Evolutionary conservation across 2,113 vertebrate genomes (phyloP).

Genomic region (Ochotona curzoniae): DNA sequence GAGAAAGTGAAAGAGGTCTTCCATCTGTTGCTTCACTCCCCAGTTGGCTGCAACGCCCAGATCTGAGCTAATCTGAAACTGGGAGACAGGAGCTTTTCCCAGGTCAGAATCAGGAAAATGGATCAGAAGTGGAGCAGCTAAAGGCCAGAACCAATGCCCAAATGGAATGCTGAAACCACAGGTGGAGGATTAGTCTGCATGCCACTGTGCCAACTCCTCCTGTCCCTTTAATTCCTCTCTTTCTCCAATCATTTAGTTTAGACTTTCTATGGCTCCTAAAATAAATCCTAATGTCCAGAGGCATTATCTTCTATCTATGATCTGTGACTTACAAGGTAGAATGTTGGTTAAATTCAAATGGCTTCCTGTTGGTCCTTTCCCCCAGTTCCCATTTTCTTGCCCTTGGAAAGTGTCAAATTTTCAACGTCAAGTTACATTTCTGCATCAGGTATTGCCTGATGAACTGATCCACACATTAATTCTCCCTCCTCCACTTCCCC

Average conservation of each 20-base stretch:
- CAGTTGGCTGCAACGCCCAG: no score
- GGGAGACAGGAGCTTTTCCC: no score
- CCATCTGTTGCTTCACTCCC: no score
- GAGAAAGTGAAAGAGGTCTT: no score
- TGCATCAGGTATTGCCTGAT: not conserved
- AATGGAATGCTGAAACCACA: no score
- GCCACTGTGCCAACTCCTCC: no score
- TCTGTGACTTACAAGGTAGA: not conserved
- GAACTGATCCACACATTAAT: not conserved
- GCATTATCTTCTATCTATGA: not conserved
- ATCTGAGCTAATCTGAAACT: no score
- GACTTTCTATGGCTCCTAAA: slow-evolving; percentile 5
- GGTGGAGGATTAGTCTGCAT: no score
- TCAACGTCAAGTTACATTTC: not conserved
- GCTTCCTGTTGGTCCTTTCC: not conserved
- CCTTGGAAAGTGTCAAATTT: not conserved
- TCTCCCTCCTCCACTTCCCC: not conserved
- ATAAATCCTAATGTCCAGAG: not conserved
- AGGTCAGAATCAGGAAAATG: no score
- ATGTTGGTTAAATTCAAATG: not conserved
- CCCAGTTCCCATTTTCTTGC: slow-evolving; percentile 11
- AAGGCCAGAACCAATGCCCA: no score
- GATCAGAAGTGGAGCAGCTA: no score
- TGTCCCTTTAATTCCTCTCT: not conserved
- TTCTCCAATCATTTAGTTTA: not conserved